phyloP scores from a whole-genome alignment of 2,113 vertebrate genomes.

The Pterophyllum scalare region DNA sequence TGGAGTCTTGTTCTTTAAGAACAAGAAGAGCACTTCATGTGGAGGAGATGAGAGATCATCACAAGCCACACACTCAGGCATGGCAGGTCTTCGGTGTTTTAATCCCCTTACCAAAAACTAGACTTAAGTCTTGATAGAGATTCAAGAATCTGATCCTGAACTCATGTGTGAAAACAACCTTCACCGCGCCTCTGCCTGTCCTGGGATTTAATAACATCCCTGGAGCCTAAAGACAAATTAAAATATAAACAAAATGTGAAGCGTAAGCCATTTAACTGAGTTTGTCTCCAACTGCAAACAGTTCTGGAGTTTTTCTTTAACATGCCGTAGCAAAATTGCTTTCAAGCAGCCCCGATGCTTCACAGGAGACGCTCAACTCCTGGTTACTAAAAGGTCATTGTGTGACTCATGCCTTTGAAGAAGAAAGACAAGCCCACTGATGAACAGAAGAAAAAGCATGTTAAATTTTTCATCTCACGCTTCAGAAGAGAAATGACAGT shows the following conservation, averaged over 20 bases:
- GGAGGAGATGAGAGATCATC: not conserved
- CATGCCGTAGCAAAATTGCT: slow-evolving; percentile 9
- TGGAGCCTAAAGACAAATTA: not conserved
- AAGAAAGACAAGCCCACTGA: slow-evolving; percentile 68
- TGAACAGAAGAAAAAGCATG: slow-evolving; percentile 53
- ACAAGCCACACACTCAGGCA: not conserved
- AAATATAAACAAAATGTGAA: not conserved
- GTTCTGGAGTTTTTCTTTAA: slow-evolving; percentile 22
- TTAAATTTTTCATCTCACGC: slow-evolving; percentile 68
- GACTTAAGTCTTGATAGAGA: not conserved
- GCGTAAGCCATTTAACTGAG: not conserved
- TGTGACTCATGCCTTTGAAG: slow-evolving; percentile 77
- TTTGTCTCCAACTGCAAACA: not conserved
- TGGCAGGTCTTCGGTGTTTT: not conserved
- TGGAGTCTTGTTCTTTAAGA: not conserved
- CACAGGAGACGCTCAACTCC: slow-evolving; percentile 52
- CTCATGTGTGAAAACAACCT: not conserved
- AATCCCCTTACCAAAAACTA: not conserved
- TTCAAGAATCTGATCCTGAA: not conserved
- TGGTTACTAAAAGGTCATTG: slow-evolving; percentile 65
- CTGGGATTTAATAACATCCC: not conserved
- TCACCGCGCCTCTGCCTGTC: not conserved
- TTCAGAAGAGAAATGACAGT: slow-evolving; percentile 58
- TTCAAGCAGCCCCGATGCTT: slow-evolving; percentile 34
- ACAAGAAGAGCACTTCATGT: not conserved